Percentiles rank a stretch among this genome's conserved stretches.
Evolutionary conservation across 2,797 vertebrate genomes (phyloP).

Genomic region (Sarcophilus harrisii): DNA sequence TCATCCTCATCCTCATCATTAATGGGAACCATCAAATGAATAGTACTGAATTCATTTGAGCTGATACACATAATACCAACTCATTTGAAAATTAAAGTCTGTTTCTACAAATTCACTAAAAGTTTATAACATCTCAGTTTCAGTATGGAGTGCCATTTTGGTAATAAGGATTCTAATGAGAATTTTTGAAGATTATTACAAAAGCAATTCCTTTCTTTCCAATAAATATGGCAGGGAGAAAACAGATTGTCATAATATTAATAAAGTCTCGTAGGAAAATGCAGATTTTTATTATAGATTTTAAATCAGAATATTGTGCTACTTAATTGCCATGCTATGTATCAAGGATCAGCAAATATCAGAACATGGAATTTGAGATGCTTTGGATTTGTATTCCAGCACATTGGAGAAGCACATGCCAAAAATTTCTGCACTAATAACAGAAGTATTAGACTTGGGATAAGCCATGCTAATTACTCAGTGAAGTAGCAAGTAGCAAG

Average conservation of each 20-base stretch:
- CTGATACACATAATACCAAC: neutral
- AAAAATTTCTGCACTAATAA: slow-evolving; percentile 37
- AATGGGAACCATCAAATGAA: neutral
- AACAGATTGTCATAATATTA: slow-evolving; percentile 63
- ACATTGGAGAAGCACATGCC: neutral
- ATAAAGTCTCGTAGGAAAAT: slow-evolving; percentile 55
- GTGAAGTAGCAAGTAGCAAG: slow-evolving; percentile 2
- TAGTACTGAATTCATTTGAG: slow-evolving; percentile 1
- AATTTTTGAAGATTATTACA: slow-evolving; percentile 54
- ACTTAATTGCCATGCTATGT: slow-evolving; percentile 51
- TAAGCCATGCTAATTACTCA: neutral
- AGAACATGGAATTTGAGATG: slow-evolving; percentile 45
- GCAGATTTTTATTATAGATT: slow-evolving; percentile 62
- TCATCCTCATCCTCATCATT: neutral
- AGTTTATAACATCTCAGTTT: slow-evolving; percentile 45
- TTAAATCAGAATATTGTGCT: slow-evolving; percentile 58
- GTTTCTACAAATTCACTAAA: slow-evolving; percentile 34
- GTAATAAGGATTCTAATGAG: slow-evolving; percentile 53
- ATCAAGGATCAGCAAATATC: slow-evolving; percentile 54
- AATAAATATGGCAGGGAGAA: slow-evolving; percentile 59
- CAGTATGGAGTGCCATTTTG: slow-evolving; percentile 33
- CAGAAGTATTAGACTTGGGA: neutral
- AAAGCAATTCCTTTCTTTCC: slow-evolving; percentile 42
- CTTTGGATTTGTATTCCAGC: slow-evolving; percentile 63
- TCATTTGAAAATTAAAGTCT: slow-evolving; percentile 48